phyloP scores from a whole-genome alignment of 2,113 vertebrate species.

The Periophthalmodon schlosseri region DNA sequence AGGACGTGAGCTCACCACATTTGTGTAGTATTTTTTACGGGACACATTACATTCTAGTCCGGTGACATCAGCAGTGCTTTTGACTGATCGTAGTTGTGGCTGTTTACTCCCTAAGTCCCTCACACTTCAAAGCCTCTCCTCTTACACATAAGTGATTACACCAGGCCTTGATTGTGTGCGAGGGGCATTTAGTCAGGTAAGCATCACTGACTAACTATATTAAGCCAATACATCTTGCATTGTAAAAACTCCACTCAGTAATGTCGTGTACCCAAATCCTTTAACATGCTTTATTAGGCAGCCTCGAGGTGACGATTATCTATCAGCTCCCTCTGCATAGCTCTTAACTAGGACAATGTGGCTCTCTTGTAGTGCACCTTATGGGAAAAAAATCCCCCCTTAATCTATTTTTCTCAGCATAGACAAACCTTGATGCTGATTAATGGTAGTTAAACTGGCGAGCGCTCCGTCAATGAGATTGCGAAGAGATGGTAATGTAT shows the following conservation, averaged over 20 bases:
- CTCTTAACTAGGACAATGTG: conserved; percentile 82
- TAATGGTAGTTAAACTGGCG: conserved; percentile 79
- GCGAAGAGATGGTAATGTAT: conserved; percentile 83
- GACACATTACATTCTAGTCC: conserved; percentile 46
- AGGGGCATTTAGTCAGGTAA: conserved; percentile 96
- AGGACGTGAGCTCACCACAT: conserved; percentile 49
- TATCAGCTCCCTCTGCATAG: conserved; percentile 90
- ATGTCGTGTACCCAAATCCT: conserved; percentile 90
- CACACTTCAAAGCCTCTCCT: conserved; percentile 63
- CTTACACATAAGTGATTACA: conserved; percentile 84
- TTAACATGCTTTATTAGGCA: conserved; percentile 99
- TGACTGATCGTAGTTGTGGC: conserved; percentile 55
- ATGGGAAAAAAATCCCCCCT: conserved; percentile 75
- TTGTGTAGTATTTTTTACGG: conserved; percentile 16
- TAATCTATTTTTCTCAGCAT: conserved; percentile 84
- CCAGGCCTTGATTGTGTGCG: conserved; percentile 87
- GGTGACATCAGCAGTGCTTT: conserved; percentile 55
- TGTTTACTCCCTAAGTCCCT: conserved; percentile 55
- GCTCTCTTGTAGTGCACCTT: conserved; percentile 83
- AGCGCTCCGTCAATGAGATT: conserved; percentile 82
- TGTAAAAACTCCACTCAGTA: conserved; percentile 98
- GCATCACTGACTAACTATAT: conserved; percentile 99
- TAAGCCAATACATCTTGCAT: conserved; percentile 99
- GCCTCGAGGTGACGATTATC: conserved; percentile 94
- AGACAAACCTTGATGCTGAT: conserved; percentile 85